Evolutionary conservation across 2,113 vertebrate species (phyloP), one percentile per base, ranked within the genome.

Genomic region (Zapus hudsonius): DNA sequence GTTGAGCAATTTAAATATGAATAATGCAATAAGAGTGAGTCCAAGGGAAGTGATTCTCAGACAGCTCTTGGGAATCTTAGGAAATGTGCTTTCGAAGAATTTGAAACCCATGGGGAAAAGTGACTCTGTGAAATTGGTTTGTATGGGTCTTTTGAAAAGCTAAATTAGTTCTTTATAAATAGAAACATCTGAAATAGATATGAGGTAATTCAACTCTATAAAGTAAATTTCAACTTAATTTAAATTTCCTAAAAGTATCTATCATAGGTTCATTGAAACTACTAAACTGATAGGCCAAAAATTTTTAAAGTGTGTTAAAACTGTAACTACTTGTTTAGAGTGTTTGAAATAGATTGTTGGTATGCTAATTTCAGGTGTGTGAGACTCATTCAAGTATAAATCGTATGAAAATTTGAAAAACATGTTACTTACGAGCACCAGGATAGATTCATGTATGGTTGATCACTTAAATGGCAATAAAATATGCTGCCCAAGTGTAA

Each of bases 351-450:
- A 76, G 15, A 5, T 63, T 78, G n/a, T 38, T 40, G 52, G 61
- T 80, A 19, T 11, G 22, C 4, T 33, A 85, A 31, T 87, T 64
- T 76, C 5, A 59, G 31, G 75, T 95, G 29, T 22, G 33, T 76
- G 7, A 78, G 83, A 67, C 42, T 89, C 66, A 57, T 81, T 93
- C 22, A 90, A 63, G 5, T 59, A 42, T n/a, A 52, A 82, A 74
- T 93, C 95, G 80, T 36, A 84, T 90, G 59, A 90, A 87, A 95
- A 93, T n/a, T 55, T 89, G 92, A 92, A 36, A 44, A 57, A 81
- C 44, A 55, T 38, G 69, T 70, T 78, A 31, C 7, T 96, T 94
- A 16, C 29, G 73, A 90, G 66, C 75, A 57, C 87, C 72, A 31
- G 88, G 80, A 93, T 73, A 67, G 44, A 89, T 33, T 69, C 16